These are phyloP conservation scores for Harmothoe impar DNA, from an alignment of 2,888 invertebrate species.

Conservation along the genomic window DNA sequence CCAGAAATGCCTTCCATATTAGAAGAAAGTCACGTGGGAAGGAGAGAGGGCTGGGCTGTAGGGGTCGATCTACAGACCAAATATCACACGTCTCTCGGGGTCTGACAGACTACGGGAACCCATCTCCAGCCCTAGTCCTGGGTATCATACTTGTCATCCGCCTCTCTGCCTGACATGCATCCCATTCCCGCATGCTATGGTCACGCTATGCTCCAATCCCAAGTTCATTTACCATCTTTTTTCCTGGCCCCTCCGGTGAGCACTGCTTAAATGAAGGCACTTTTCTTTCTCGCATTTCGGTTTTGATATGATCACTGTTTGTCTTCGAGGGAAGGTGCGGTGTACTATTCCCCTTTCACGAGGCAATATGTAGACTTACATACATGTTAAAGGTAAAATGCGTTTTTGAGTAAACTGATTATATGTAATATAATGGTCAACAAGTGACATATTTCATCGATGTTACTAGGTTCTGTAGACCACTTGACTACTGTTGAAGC, in stretches of 20 bases:
- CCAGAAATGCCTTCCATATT: too few relatives aligned
- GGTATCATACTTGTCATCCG: slow-evolving; percentile 18
- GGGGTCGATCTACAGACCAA: slow-evolving; percentile 12
- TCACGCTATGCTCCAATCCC: neutral
- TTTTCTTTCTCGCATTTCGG: neutral
- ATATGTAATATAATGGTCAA: too few relatives aligned
- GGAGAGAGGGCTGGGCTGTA: neutral
- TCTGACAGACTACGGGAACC: neutral
- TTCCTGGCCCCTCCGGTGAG: neutral
- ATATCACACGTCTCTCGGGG: slow-evolving; percentile 4
- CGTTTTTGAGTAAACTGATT: too few relatives aligned
- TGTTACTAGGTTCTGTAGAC: too few relatives aligned
- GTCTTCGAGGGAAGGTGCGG: too few relatives aligned
- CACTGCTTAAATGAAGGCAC: neutral
- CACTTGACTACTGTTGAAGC: too few relatives aligned
- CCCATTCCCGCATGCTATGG: neutral
- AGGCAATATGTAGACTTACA: too few relatives aligned
- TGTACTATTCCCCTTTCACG: too few relatives aligned
- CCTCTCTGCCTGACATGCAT: neutral
- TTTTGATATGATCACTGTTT: too few relatives aligned
- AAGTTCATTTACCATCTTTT: neutral
- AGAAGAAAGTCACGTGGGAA: neutral
- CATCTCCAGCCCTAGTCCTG: neutral
- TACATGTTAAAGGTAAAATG: too few relatives aligned
- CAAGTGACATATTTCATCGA: too few relatives aligned